These are phyloP conservation scores for Leuciscus waleckii DNA, from an alignment of 2,797 vertebrate genomes.

Conservation along the genomic window DNA sequence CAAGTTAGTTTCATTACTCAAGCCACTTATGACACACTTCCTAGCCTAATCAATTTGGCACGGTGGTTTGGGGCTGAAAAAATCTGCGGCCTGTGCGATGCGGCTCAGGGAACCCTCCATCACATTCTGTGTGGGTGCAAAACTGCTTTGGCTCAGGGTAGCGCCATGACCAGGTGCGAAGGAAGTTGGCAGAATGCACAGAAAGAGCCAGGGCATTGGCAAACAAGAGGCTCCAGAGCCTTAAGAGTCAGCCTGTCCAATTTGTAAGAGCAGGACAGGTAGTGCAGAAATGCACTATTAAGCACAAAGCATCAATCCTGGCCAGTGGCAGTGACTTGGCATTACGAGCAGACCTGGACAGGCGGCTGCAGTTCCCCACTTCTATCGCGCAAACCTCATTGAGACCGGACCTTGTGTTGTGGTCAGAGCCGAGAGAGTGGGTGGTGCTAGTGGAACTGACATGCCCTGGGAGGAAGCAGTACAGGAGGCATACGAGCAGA, in stretches of 20 bases:
- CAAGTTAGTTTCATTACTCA: no score
- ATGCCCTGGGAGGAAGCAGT: not conserved
- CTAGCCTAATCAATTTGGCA: no score
- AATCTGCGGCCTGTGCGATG: no score
- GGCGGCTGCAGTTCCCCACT: not conserved
- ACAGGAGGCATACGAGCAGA: not conserved
- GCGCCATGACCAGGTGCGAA: no score
- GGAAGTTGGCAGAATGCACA: no score
- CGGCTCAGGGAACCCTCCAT: no score
- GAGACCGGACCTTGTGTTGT: not conserved
- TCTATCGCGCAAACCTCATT: not conserved
- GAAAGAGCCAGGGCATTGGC: no score
- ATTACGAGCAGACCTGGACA: not conserved
- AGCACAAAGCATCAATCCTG: not conserved
- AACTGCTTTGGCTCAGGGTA: no score
- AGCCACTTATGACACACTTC: no score
- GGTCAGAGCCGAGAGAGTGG: not conserved
- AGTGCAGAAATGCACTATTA: not conserved
- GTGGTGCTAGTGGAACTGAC: conserved; percentile 28
- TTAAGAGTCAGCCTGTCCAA: not conserved
- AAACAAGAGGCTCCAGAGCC: not conserved
- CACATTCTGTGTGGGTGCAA: no score
- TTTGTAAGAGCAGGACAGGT: not conserved
- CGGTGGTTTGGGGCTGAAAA: no score
- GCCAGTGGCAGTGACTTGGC: not conserved